Evolutionary conservation across 2,888 invertebrate genomes (phyloP).

Genomic region (Drosophila differens): DNA sequence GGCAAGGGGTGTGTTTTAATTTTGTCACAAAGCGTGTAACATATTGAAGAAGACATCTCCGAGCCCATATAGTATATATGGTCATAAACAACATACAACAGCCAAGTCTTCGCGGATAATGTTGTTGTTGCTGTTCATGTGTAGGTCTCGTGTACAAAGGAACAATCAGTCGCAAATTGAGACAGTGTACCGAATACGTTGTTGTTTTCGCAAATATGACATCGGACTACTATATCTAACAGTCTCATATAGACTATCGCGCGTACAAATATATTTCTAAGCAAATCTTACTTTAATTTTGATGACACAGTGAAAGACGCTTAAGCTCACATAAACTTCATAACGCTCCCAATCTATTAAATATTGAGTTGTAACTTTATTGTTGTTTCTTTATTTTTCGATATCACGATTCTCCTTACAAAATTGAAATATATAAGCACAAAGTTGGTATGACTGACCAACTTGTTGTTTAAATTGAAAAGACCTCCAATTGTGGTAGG

Average conservation of each 20-base stretch:
- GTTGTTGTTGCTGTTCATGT: neutral
- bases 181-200: neutral
- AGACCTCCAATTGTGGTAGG: neutral
- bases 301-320: neutral
- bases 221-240: neutral
- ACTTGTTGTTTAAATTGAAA: neutral
- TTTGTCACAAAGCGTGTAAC: neutral
- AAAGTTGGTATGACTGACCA: neutral
- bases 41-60: neutral
- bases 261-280: neutral
- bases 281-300: neutral
- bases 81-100: neutral
- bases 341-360: neutral
- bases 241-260: neutral
- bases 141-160: neutral
- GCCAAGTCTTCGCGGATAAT: neutral
- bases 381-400: neutral
- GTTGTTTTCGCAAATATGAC: neutral
- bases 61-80: neutral
- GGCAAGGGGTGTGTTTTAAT: neutral
- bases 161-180: neutral
- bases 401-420: neutral
- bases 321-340: neutral
- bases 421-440: neutral
- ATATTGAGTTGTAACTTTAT: neutral